Base-by-base conservation (phyloP, 2,888 invertebrate species). In the Lepidonotus clava region DNA sequence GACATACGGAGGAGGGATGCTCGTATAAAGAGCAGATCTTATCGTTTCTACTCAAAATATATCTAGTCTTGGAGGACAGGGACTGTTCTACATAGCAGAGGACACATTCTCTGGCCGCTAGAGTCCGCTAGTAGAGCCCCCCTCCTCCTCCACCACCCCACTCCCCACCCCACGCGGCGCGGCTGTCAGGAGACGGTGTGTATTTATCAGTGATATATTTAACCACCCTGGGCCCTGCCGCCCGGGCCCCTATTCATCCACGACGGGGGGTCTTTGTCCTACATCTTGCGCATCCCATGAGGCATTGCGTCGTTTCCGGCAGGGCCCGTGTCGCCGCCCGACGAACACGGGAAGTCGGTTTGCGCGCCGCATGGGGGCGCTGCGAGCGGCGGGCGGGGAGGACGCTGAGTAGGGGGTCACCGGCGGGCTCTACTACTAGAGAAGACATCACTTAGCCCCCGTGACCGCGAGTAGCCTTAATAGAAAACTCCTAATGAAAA, bases 291-390 rank as follows among this genome's bases (percentile, higher is more conserved):
- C 2, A 14, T 76, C 76, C 38, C 76, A n/a, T 11, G 38, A 34
- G 76, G 76, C 76, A 14, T 6, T 40, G 76, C 76, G 76, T 76
- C 18, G 76, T 40, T 76, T 76, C 76, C 76, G 76, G 76, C 38
- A 2, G 36, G 21, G 40, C 24, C 76, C 76, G 40, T 76, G 76
- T 76, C 38, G 38, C 38, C n/a, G 1, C 14, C 36, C 21, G 36
- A 21, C 14, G 38, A 38, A 76, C 76, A 76, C 76, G 76, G 24
- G 40, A 76, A 6, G 38, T 6, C 76, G 36, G 76, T 76, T 76
- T 76, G 36, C 61, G 61, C 24, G n/a, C 61, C 61, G 61, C 28
- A 0, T n/a, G 28, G 28, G 24, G 61, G 61, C 61, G 24, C 61
- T 24, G n/a, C 61, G 14, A n/a, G 8, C 56, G 56, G 14, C 5